Evolutionary conservation across 2,113 vertebrate species (phyloP).

Genomic region (Galemys pyrenaicus): DNA sequence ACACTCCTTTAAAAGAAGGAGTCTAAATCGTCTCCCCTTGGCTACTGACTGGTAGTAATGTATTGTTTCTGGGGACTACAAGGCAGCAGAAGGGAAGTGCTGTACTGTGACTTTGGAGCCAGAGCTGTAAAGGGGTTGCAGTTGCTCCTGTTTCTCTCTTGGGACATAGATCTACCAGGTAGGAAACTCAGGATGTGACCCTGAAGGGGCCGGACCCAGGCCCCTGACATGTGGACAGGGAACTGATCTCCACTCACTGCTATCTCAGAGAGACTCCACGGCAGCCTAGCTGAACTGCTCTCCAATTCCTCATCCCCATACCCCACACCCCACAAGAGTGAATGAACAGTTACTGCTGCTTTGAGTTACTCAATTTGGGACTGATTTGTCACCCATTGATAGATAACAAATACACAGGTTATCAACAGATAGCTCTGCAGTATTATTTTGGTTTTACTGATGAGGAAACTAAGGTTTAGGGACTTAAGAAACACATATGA

Average conservation of each 20-base stretch:
- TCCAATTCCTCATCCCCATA: neutral
- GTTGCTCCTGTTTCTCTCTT: neutral
- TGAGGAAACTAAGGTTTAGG: neutral
- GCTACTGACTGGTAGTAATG: no score
- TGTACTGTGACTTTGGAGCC: fast-evolving
- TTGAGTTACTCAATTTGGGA: neutral
- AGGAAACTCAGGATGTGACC: neutral
- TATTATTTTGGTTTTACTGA: neutral
- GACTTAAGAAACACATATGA: neutral
- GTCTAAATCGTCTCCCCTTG: neutral
- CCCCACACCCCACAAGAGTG: neutral
- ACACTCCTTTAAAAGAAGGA: neutral
- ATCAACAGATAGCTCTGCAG: neutral
- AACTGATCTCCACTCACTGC: no score
- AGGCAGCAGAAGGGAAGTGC: neutral
- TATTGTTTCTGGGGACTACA: neutral
- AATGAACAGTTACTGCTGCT: neutral
- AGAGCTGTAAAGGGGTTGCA: neutral
- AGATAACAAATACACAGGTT: neutral
- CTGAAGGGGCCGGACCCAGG: no score
- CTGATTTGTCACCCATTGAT: neutral
- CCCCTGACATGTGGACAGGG: neutral
- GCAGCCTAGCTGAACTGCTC: neutral
- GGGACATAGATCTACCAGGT: fast-evolving
- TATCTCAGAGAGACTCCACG: neutral